phyloP scores from a whole-genome alignment of 2,888 invertebrate genomes.

The Drosophila picticornis region DNA sequence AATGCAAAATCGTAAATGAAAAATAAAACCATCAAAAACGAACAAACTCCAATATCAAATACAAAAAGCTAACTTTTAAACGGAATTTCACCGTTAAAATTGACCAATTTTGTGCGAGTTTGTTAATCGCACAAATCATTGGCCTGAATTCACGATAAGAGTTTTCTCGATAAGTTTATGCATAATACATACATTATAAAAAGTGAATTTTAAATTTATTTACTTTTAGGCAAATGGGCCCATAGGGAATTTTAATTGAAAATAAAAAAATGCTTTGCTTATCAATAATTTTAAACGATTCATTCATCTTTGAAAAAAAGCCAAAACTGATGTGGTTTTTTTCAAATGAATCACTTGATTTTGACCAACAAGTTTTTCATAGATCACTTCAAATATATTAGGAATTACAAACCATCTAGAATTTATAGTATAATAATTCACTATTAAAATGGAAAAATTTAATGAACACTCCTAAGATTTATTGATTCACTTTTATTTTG shows the following conservation, averaged over 20 bases:
- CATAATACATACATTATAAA: constrained; percentile 5
- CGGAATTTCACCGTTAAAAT: constrained; percentile 19
- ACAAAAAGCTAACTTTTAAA: constrained; percentile 14
- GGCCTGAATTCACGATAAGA: constrained; percentile 4
- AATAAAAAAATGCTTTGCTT: not conserved
- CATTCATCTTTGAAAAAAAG: not conserved
- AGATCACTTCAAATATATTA: not conserved
- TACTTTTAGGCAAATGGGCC: not conserved
- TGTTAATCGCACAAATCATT: constrained; percentile 15
- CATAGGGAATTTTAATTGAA: not conserved
- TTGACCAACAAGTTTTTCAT: not conserved
- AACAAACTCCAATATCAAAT: constrained; percentile 24
- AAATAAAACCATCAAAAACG: constrained; percentile 15
- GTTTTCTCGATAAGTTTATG: not conserved
- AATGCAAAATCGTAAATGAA: constrained; percentile 61
- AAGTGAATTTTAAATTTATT: not conserved
- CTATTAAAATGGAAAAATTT: not conserved
- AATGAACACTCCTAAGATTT: not conserved
- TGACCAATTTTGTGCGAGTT: constrained; percentile 8
- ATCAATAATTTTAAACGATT: not conserved
- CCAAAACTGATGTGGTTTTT: not conserved
- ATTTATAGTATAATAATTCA: not conserved
- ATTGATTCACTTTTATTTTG: not conserved
- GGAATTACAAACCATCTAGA: not conserved
- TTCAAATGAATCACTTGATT: not conserved